phyloP scores from a whole-genome alignment of 2,797 vertebrate genomes.

The Gallinago solitaria region DNA sequence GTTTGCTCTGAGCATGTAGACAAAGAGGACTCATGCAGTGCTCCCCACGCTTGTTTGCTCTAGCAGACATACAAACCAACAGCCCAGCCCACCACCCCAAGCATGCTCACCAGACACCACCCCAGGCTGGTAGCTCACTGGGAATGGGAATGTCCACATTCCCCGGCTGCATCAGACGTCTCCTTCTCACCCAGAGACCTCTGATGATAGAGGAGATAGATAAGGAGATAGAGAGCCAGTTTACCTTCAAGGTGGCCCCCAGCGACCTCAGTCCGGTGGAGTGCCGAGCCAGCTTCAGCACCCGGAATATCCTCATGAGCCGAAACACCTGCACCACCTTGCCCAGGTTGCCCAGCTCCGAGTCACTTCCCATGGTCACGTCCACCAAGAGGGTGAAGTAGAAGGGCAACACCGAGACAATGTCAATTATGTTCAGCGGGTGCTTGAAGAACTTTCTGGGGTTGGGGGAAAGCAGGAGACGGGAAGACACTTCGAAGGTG shows the following conservation, averaged over 20 bases:
- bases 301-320: conserved; percentile 95
- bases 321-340: conserved; percentile 94
- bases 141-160: background rate
- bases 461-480: conserved; percentile 92
- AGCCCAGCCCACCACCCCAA: background rate
- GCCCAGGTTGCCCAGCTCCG: conserved; percentile 87
- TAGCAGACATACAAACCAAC: background rate
- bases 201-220: background rate
- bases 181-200: background rate
- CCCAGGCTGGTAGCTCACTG: background rate
- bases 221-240: background rate
- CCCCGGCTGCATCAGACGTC: background rate
- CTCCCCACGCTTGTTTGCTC: background rate
- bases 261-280: conserved; percentile 94
- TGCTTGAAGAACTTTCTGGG: conserved; percentile 90
- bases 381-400: conserved; percentile 92
- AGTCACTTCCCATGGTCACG: conserved; percentile 79
- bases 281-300: conserved; percentile 94
- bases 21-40: background rate
- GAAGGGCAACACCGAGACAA: conserved; percentile 92
- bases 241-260: conserved; percentile 94
- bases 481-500: conserved; percentile 92
- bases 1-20: background rate
- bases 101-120: background rate
- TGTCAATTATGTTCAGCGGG: conserved; percentile 94